Base-by-base conservation (phyloP, 2,888 invertebrate genomes). In the Fragum fragum region DNA sequence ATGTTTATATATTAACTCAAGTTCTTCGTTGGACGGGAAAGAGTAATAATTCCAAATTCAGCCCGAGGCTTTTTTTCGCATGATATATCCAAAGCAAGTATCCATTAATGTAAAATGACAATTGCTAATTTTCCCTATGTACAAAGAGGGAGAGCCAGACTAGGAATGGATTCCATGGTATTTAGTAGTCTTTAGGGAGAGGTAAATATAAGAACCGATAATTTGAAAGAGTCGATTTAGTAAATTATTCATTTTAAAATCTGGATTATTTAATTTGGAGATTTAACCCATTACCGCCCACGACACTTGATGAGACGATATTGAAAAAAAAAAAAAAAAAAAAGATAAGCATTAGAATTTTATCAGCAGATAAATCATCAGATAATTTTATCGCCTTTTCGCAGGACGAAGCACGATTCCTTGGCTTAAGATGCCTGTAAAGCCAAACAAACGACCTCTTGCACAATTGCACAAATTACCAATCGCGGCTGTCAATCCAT, bases 51-150 rank as follows among this genome's bases (percentile, higher is more conserved):
- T 18, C 47, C 47, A 47, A 47, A 63, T 42, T 39, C 42, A 21
- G 66, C 66, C 66, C 23, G 14, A 2, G 32, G 66, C 66, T 5
- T 23, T 66, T 66, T 39, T 42, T 66, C 42, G 66, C 66, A 66
- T 66, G 66, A 39, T 66, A 42, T 42, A n/a, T 42, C 66, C 39
- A 39, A 23, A 42, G 42, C 23, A 36, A 7, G 66, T 42, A 42
- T 16, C 23, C 66, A 66, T 66, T 66, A 66, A 39, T 42, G 66
- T 66, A 42, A 66, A 66, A 66, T 66, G 66, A 42, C 66, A 42
- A 61, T 61, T 61, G 61, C 61, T 61, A 61, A 61, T 61, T 61
- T 61, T 32, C 61, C 26, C 18, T 29, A 61, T 32, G 18, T 61
- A 66, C 66, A 66, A 39, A 66, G 66, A 23, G 39, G 36, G 36